phyloP scores from a whole-genome alignment of 2,797 vertebrate genomes.

The Micrastur ruficollis region DNA sequence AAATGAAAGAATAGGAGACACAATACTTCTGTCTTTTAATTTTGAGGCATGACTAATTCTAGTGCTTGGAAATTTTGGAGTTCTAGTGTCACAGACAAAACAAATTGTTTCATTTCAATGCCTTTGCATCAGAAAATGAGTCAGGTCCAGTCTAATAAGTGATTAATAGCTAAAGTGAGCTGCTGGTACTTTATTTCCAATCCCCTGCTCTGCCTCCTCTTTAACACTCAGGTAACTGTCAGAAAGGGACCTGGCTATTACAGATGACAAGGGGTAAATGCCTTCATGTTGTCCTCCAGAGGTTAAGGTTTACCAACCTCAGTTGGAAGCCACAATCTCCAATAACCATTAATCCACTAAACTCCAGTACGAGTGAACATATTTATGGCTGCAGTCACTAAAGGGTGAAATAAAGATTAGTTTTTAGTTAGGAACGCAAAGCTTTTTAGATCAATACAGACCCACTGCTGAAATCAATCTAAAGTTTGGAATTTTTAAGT shows the following conservation, averaged over 20 bases:
- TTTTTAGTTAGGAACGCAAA: constrained; percentile 83
- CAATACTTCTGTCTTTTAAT: neutral
- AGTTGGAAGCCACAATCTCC: constrained; percentile 78
- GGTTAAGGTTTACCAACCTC: constrained; percentile 78
- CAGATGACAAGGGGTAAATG: constrained; percentile 76
- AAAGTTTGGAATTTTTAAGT: constrained; percentile 84
- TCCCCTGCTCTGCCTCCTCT: constrained; percentile 58
- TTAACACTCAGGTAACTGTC: constrained; percentile 75
- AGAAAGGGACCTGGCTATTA: constrained; percentile 71
- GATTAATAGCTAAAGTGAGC: constrained; percentile 46
- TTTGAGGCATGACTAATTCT: neutral
- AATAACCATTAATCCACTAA: constrained; percentile 82
- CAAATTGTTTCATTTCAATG: neutral
- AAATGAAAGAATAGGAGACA: neutral
- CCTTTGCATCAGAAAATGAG: neutral
- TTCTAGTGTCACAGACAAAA: neutral
- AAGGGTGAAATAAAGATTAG: constrained; percentile 85
- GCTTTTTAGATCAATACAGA: constrained; percentile 81
- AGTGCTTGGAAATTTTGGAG: neutral
- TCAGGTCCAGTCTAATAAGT: neutral
- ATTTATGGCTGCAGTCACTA: constrained; percentile 82
- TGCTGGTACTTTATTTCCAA: constrained; percentile 50
- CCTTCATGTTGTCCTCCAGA: constrained; percentile 79
- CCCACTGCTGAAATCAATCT: constrained; percentile 81
- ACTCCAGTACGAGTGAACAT: constrained; percentile 73